These are phyloP conservation scores for Drosophila kanapiae DNA, from an alignment of 1,140 invertebrate species.

Conservation along the genomic window DNA sequence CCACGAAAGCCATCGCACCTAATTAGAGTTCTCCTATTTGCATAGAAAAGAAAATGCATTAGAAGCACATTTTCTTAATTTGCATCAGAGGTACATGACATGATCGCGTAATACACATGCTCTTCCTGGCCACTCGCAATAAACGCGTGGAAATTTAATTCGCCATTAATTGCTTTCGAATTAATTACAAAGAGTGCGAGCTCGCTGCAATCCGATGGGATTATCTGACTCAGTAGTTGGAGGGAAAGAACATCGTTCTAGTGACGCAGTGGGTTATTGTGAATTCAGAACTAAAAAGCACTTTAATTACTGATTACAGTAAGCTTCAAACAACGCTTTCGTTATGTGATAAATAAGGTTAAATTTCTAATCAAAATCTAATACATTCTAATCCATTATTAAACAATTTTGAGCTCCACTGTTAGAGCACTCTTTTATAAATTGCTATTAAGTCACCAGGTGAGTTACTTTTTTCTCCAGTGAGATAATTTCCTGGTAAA, in stretches of 20 bases:
- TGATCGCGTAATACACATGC: conserved; percentile 7
- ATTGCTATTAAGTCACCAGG: neutral
- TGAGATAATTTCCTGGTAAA: conserved; percentile 12
- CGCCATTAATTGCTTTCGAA: conserved; percentile 15
- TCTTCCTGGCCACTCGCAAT: neutral
- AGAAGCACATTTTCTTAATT: conserved; percentile 7
- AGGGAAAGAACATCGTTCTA: conserved; percentile 23
- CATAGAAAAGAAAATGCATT: conserved; percentile 41
- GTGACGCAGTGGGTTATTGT: conserved; percentile 27
- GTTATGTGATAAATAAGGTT: neutral
- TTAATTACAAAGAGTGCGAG: conserved; percentile 14
- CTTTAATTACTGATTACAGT: conserved; percentile 5
- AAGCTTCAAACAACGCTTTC: neutral
- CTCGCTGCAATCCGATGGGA: conserved; percentile 11
- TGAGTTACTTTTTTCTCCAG: neutral
- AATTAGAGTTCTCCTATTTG: conserved; percentile 25
- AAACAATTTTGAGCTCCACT: neutral
- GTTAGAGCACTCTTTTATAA: neutral
- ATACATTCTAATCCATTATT: too few species aligned
- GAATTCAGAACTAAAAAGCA: neutral
- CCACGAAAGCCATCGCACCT: conserved; percentile 26
- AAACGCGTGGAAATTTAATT: conserved; percentile 4
- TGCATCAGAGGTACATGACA: conserved; percentile 7
- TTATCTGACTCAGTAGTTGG: conserved; percentile 7
- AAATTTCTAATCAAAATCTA: too few species aligned